Conservation (phyloP, 64 coral and sea anemone genomes). For the Actinia equina region DNA sequence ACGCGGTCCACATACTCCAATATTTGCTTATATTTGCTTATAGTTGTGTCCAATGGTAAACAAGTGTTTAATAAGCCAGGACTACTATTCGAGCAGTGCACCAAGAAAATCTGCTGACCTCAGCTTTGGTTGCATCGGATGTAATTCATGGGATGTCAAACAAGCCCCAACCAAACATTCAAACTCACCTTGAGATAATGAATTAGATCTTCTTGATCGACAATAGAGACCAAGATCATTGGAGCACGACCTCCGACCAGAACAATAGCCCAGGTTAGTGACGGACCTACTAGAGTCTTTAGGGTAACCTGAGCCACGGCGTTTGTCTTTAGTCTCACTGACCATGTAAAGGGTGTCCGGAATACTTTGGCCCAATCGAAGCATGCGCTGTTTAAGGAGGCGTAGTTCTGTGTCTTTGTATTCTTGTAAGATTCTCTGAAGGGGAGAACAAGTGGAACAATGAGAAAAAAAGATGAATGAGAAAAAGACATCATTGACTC, state of each 20-base stretch:
- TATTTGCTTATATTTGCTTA: too few species aligned
- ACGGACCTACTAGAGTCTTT: neutral
- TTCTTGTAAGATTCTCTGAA: slow-evolving; percentile 80
- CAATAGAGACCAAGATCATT: slow-evolving; percentile 7
- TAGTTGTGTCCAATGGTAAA: too few species aligned
- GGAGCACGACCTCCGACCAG: neutral
- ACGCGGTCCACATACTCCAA: too few species aligned
- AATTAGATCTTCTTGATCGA: slow-evolving; percentile 9
- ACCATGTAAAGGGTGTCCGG: slow-evolving; percentile 88
- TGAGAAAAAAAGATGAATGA: neutral
- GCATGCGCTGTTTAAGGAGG: slow-evolving; percentile 65
- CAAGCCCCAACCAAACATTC: neutral
- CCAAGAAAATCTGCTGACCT: too few species aligned
- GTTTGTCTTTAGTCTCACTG: neutral
- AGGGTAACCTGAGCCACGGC: neutral
- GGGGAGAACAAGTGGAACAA: neutral
- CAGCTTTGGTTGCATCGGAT: too few species aligned
- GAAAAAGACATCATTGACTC: too few species aligned
- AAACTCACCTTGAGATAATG: neutral
- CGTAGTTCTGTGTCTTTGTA: slow-evolving; percentile 74
- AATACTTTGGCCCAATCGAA: slow-evolving; percentile 69
- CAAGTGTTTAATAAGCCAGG: too few species aligned
- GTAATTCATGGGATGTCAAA: too few species aligned
- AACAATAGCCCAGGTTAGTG: neutral
- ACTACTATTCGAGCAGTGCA: too few species aligned